Base-by-base conservation (phyloP, 2,797 vertebrate genomes). In the Danionella dracula region DNA sequence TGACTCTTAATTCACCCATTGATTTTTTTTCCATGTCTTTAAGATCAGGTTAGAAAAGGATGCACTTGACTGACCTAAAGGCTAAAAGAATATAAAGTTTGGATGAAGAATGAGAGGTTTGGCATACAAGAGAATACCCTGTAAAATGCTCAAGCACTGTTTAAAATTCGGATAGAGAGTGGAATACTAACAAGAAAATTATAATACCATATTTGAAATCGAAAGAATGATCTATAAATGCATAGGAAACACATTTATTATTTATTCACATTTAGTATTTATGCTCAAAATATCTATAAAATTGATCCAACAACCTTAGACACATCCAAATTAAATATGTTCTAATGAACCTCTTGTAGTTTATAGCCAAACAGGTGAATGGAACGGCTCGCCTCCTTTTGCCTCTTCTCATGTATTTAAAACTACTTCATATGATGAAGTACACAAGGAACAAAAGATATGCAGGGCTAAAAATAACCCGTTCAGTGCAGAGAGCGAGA, bases 401-500 rank as follows among this genome's bases (percentile, higher is more conserved):
- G 38, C n/a, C 13, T 55, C 38, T 41, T 38, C 16, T 32, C 55
- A 45, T 48, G 27, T 51, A 64, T 71, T 74, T 64, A 76, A 67
- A 57, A 54, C 32, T 7, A 56, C 63, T 62, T 63, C 6, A 6
- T 6, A 3, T 72, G 62, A 72, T 68, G 71, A 68, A 72, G 75
- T 71, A 60, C 56, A 56, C 48, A 35, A 73, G 71, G 74, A 76
- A 81, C 76, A 77, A 78, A 75, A 73, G 71, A 63, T 68, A 71
- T 16, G 31, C 53, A 51, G 13, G 55, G 71, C 79, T 79, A 79
- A 82, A 81, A 82, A 81, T 81, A 73, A 66, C 27, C 7, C 19
- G 71, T 70, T 70, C 49, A 61, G 57, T 70, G 62, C 66, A 72
- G 63, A 70, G 66, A 72, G 68, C 49, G 56, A 71, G 66, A 66